Evolutionary conservation across 2,888 invertebrate species (phyloP), one percentile per base, ranked within the genome.

Genomic region (Dicyrtomina minuta): DNA sequence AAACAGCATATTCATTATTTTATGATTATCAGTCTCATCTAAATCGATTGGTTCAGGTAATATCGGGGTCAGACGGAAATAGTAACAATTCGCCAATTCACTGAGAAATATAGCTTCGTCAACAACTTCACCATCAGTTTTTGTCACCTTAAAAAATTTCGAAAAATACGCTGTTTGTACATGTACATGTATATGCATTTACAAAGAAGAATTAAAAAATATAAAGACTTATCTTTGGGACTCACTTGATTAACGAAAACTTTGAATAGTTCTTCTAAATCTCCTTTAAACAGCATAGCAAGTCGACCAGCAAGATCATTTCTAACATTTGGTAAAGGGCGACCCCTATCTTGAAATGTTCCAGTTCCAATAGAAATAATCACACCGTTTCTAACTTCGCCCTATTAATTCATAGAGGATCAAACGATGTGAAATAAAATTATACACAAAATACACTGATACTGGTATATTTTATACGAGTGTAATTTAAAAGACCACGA

Each of bases 11-110:
- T 56, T 56, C 13, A 56, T n/a, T 2, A 56, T 24, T 22, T 56
- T 56, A 12, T 56, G 12, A 56, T 26, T 56, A 27, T 56, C 56
- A 5, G 56, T 56, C 15, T 56, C 56, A 27, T 56, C 56, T n/a
- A 56, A n/a, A 13, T 12, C 2, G 6, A 56, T 8, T 27, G 24
- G n/a, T 22, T 56, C 56, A 2, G 56, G 56, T 27, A 56, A n/a
- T 17, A n/a, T 27, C 4, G 56, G 56, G 2, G 56, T 56, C 5
- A 27, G 27, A 2, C 56, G 56, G 27, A 56, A 56, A 27, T 56
- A 56, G n/a, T 26, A 27, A 12, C 24, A 20, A n/a, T 27, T 13
- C 4, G 24, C 26, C 5, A 56, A 26, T 17, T 13, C 8, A 13
- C 27, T 27, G 12, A 26, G 26, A 27, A 24, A 56, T 12, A 56